Evolutionary conservation across 2,797 vertebrate genomes (phyloP), one percentile per base, ranked within the genome.

Genomic region (Phylloscopus collybita): DNA sequence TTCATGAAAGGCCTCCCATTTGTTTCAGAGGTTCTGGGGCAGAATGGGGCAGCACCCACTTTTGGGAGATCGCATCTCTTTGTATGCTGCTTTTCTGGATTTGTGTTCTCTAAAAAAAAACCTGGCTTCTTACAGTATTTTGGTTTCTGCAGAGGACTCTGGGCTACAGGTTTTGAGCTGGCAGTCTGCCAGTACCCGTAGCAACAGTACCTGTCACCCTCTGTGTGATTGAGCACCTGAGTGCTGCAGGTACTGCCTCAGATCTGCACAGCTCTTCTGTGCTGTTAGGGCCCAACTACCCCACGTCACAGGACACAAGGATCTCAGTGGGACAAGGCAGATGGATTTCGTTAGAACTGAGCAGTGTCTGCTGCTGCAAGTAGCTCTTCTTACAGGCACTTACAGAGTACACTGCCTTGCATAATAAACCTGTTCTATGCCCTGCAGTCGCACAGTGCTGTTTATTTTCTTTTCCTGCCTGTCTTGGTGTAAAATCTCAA

Each of bases 401-500:
- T 73, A 36, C 12, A 40, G 34, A 50, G 40, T 16, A n/a, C 19
- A 18, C 40, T 49, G 38, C n/a, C 17, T 40, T 59, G 47, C 67
- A 54, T 49, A 71, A 70, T 53, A 85, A 67, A 89, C 56, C 53
- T 80, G 38, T 70, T 91, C 34, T 49, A 64, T 30, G 12, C n/a
- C 56, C 54, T 3, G 2, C 40, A 85, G 72, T 42, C 40, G 1
- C 65, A 65, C 57, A 78, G n/a, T 1, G 2, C 11, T 74, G 44
- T 89, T 91, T 83, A 42, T 95, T 94, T 92, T 67, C 71, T 90
- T 95, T 89, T 32, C 20, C 23, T 71, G 29, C 4, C 21, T 74
- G 23, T 44, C 74, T 71, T 88, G 26, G 27, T 62, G 78, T 72
- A 88, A 94, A 93, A 56, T 34, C 44, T 80, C 66, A 87, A 17